Base-by-base conservation (phyloP, 2,888 invertebrate genomes). In the Pseudococcus jackbeardsleyi region DNA sequence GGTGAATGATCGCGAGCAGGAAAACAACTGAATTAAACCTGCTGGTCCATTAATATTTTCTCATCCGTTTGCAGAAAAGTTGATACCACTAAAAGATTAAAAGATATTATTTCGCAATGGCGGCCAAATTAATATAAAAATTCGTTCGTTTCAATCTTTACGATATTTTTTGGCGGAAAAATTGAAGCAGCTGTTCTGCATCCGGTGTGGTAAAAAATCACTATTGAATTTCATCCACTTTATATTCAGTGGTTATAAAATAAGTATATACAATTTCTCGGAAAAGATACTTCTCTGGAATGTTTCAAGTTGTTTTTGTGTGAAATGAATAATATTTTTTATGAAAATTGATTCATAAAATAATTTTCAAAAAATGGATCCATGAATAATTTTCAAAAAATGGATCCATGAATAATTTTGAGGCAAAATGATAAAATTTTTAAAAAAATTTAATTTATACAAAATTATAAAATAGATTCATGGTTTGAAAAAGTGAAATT, bases 11-110 rank as follows among this genome's bases (percentile, higher is more conserved):
- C 33, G 17, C 72, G 8, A 33, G 9, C 11, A 22, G 64, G 11
- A 19, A 64, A 26, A 72, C 72, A 72, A 72, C 12, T 72, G 17
- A 72, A 72, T 72, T 15, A 33, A 72, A 72, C 72, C 72, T 72
- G 72, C 33, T 72, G 33, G 72, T 72, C 33, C 33, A 72, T 72
- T 33, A 72, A 72, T 33, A 33, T 72, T 72, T 72, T 72, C 33
- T 26, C 33, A 33, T 72, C 33, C 72, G 72, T 33, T 33, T 2
- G 5, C 0, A 33, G 33, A 17, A 72, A 33, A 68, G 3, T 33
- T 1, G 3, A 68, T 8, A 22, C 26, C 9, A 68, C 72, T 33
- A 33, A 33, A 68, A 33, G 33, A 72, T 33, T 33, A 33, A 33
- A 68, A 33, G 33, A 72, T 33, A 17, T 72, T 72, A 72, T 72